Evolutionary conservation across 2,113 vertebrate genomes (phyloP), one percentile per base, ranked within the genome.

Genomic region (Protomyctophum bolini): DNA sequence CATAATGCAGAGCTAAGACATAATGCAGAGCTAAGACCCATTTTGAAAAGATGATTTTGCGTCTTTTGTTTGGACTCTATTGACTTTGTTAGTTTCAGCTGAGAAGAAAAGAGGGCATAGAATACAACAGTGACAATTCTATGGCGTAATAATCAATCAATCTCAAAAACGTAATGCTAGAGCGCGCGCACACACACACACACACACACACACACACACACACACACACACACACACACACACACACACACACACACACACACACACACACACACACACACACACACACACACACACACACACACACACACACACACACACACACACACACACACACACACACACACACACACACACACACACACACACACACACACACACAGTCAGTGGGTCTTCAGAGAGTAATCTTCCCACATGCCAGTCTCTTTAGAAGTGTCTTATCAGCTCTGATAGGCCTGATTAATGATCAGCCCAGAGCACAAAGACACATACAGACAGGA

Each of bases 401-500:
- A 75, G 9, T 21, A 74, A 83, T 85, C 66, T 61, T 66, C 79
- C 33, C 61, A 57, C 61, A 58, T 66, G 10, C 62, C 56, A 74
- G 70, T 66, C 51, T 75, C 77, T 81, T 83, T 82, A 69, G 72
- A 86, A 81, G 70, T 63, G 52, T 86, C 79, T 84, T 83, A 88
- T 89, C 86, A 75, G 77, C 10, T 14, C 73, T 64, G 85, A 84
- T 83, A 70, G 81, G 65, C 81, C n/a, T 76, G 82, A 89, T 88
- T 86, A 86, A 91, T 90, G 87, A 87, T 80, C 81, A 75, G 75
- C 70, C 11, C 72, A 58, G 76, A 80, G 55, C 58, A 88, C 82
- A 88, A 87, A 90, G 82, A 86, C 75, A 72, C 77, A 68, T 54
- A 54, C 15, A 77, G 70, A 79, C 81, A 81, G 77, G 47, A 60